Conservation (phyloP, 2,888 invertebrate genomes). For the Heliconius ismenius region DNA sequence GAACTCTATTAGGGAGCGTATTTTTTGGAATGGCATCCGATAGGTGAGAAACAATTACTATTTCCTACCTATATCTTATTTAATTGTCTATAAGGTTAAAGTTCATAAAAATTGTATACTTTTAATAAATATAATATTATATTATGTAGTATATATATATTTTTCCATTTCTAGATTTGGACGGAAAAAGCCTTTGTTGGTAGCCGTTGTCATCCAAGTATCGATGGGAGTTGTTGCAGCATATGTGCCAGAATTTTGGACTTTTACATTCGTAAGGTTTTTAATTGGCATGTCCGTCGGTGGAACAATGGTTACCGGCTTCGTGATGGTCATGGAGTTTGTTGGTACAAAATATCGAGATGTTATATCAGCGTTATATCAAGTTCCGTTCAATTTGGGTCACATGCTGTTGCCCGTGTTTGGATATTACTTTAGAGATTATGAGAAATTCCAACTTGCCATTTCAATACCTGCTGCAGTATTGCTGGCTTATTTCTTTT, state of each 20-base stretch:
- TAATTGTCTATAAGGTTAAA: not conserved
- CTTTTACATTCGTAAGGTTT: slow-evolving; percentile 85
- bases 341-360: slow-evolving; percentile 82
- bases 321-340: slow-evolving; percentile 85
- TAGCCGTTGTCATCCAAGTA: slow-evolving; percentile 87
- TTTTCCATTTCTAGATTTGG: slow-evolving; percentile 83
- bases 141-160: not conserved
- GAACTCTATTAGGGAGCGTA: slow-evolving; percentile 87
- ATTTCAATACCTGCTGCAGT: slow-evolving; percentile 83
- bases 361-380: slow-evolving; percentile 84
- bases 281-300: slow-evolving; percentile 88
- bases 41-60: slow-evolving; percentile 76
- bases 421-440: slow-evolving; percentile 84
- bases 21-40: slow-evolving; percentile 88
- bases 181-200: slow-evolving; percentile 86
- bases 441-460: slow-evolving; percentile 84
- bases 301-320: slow-evolving; percentile 88
- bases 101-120: too few species aligned
- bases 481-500: slow-evolving; percentile 84
- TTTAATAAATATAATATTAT: not conserved
- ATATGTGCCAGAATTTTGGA: slow-evolving; percentile 82
- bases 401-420: slow-evolving; percentile 84
- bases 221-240: slow-evolving; percentile 86
- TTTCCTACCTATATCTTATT: not conserved
- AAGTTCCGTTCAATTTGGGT: slow-evolving; percentile 86